A percentile compares a stretch with the other conserved stretches of the same genome.
These are phyloP conservation scores for Meteorus colon DNA, from an alignment of 2,888 invertebrate genomes.

Conservation along the genomic window DNA sequence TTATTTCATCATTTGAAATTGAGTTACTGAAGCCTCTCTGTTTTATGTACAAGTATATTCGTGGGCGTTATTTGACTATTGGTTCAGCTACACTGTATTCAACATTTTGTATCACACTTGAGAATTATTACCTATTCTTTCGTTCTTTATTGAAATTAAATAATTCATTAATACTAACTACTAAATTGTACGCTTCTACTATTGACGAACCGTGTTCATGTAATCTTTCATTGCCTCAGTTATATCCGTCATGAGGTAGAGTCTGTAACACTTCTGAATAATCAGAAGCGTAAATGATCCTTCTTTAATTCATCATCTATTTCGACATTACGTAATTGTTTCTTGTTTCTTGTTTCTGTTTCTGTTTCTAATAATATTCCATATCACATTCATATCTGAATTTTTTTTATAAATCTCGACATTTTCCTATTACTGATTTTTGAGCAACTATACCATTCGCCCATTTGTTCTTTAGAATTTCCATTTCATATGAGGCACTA, in stretches of 20 bases:
- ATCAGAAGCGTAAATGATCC: constrained; percentile 53
- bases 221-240: background rate
- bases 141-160: constrained; percentile 25
- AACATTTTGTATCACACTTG: background rate
- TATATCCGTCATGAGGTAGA: constrained; percentile 63
- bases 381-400: background rate
- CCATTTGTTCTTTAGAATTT: constrained; percentile 10
- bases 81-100: background rate
- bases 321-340: constrained; percentile 9
- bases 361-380: background rate
- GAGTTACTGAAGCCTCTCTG: constrained; percentile 10
- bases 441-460: constrained; percentile 25
- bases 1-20: background rate
- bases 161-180: constrained; percentile 26
- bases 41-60: constrained; percentile 17
- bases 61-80: constrained; percentile 15
- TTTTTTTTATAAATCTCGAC: constrained; percentile 1
- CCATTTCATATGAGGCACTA: background rate
- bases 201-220: background rate
- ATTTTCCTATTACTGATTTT: constrained; percentile 22
- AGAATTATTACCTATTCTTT: background rate
- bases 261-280: constrained; percentile 61
- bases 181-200: background rate
- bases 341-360: background rate
- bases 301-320: constrained; percentile 5